Percentiles rank a stretch among this genome's conserved stretches.
Evolutionary conservation across 2,113 vertebrate species (phyloP).

Genomic region (Balaenoptera acutorostrata): DNA sequence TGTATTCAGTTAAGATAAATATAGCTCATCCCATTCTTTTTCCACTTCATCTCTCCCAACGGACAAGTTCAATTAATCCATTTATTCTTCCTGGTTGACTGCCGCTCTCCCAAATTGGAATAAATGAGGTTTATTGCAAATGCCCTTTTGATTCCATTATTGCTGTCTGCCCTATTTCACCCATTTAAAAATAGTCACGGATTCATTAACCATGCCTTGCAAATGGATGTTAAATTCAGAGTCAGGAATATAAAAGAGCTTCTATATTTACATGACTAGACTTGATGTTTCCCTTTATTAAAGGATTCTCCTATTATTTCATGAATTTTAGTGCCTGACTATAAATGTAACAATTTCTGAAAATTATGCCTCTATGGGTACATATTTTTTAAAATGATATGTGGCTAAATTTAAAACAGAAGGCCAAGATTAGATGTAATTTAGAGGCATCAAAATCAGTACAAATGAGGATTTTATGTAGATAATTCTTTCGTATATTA

Average conservation of each 20-base stretch:
- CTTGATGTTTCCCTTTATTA: slow-evolving; percentile 53
- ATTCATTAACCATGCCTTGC: slow-evolving; percentile 55
- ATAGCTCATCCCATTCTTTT: slow-evolving; percentile 52
- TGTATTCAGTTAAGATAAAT: slow-evolving; percentile 57
- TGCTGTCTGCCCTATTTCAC: slow-evolving; percentile 56
- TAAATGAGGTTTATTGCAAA: slow-evolving; percentile 53
- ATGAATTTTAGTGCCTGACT: slow-evolving; percentile 23
- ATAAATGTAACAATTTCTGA: slow-evolving; percentile 2
- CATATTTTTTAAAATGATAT: neutral
- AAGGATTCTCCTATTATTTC: slow-evolving; percentile 46
- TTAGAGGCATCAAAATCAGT: neutral
- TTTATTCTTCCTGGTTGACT: slow-evolving; percentile 69
- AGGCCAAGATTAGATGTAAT: neutral
- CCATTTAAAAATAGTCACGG: slow-evolving; percentile 56
- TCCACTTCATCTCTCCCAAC: slow-evolving; percentile 42
- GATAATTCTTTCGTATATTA: neutral
- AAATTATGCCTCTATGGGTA: neutral
- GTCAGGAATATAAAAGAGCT: slow-evolving; percentile 68
- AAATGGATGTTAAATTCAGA: slow-evolving; percentile 54
- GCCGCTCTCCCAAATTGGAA: slow-evolving; percentile 70
- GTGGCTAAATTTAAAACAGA: slow-evolving; percentile 7
- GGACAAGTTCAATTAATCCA: slow-evolving; percentile 71
- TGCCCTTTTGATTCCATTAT: slow-evolving; percentile 62
- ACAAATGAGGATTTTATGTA: neutral
- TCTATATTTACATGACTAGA: slow-evolving; percentile 41